Evolutionary conservation across 2,113 vertebrate genomes (phyloP).

Genomic region (Ceyx cyanopectus): DNA sequence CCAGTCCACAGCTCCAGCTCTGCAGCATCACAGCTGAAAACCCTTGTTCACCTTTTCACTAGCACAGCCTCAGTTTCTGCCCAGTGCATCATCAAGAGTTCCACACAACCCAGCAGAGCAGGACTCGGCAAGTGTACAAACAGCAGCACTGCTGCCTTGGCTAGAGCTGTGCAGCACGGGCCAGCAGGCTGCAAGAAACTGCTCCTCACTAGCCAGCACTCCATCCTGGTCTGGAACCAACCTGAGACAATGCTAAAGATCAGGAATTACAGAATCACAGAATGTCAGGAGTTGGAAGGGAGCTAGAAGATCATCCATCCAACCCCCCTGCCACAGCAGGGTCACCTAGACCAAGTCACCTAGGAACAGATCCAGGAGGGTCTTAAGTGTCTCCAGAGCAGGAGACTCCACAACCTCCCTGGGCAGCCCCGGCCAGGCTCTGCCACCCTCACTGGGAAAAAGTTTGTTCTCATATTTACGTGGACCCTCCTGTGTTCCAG

Average conservation of each 20-base stretch:
- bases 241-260: not conserved
- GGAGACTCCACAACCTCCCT: too few species aligned
- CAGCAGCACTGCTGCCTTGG: not conserved
- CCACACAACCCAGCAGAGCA: not conserved
- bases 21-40: not conserved
- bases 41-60: not conserved
- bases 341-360: too few species aligned
- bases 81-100: not conserved
- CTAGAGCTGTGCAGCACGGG: not conserved
- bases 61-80: not conserved
- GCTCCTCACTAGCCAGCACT: not conserved
- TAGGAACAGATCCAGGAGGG: too few species aligned
- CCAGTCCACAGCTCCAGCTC: not conserved
- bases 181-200: not conserved
- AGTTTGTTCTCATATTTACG: too few species aligned
- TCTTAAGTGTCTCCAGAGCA: too few species aligned
- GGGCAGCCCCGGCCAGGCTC: too few species aligned
- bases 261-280: not conserved
- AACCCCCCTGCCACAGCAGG: too few species aligned
- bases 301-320: too few species aligned
- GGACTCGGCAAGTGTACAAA: not conserved
- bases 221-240: not conserved
- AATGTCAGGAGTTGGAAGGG: too few species aligned
- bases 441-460: too few species aligned
- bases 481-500: too few species aligned